Evolutionary conservation across 2,888 invertebrate genomes (phyloP).

Genomic region (Baccha elongata): DNA sequence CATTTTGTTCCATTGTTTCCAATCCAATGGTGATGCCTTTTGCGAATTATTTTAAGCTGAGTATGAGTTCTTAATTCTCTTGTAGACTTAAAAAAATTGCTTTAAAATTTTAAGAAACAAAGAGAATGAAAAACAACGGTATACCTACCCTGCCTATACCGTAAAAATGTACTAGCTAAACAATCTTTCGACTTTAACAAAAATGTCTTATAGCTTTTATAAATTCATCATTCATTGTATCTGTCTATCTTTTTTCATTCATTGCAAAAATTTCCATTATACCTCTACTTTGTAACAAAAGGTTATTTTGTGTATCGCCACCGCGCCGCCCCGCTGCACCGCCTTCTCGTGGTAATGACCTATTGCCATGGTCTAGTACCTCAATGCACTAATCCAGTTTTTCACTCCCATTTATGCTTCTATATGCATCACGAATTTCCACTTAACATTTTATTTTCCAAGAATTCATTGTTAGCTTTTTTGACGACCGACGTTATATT

Average conservation of each 20-base stretch:
- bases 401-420: slow-evolving; percentile 27
- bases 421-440: slow-evolving; percentile 11
- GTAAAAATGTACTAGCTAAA: no score
- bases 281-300: slow-evolving; percentile 23
- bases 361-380: slow-evolving; percentile 70
- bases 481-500: slow-evolving; percentile 1
- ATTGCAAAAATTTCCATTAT: slow-evolving; percentile 15
- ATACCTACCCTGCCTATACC: no score
- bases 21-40: no score
- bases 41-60: no score
- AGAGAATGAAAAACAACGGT: no score
- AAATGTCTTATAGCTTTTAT: no score
- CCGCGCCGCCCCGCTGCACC: slow-evolving; percentile 33
- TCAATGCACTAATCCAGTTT: slow-evolving; percentile 36
- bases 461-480: slow-evolving; percentile 13
- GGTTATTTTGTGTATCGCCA: slow-evolving; percentile 23
- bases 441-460: slow-evolving; percentile 28
- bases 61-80: no score
- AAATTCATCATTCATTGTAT: no score
- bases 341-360: slow-evolving; percentile 66
- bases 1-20: no score
- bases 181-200: no score
- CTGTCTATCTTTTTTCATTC: neutral
- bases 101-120: no score
- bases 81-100: no score